Evolutionary conservation across 2,797 vertebrate genomes (phyloP), one percentile per base, ranked within the genome.

Genomic region (Pangasius macronema): DNA sequence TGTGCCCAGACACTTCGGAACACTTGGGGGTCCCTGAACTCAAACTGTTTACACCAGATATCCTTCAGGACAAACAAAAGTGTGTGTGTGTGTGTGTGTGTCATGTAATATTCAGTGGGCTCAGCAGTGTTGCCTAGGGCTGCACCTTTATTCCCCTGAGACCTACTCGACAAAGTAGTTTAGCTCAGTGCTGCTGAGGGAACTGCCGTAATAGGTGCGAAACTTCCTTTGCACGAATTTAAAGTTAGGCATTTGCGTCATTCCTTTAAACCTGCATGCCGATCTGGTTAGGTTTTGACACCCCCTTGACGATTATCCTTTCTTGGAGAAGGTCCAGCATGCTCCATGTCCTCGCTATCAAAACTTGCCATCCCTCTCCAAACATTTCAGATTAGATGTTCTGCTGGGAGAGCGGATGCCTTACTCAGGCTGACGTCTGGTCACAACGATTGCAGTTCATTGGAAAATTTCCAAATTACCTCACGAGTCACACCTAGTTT

Each of bases 201-300:
- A 90, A 93, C 92, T 89, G 90, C 77, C 90, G 85, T 33, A 89
- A 88, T 85, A 80, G 82, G 77, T 33, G 33, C 55, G 18, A 53
- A 3, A 36, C 30, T 72, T 67, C 59, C 24, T 24, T 53, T 10
- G 20, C 80, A 82, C 53, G 55, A 79, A 77, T 84, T 83, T 75
- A 85, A 83, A 88, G 59, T 89, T 88, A 73, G 88, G 83, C 2
- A 0, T 39, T 72, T 84, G n/a, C 68, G 24, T 89, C 88, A 89
- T 42, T 51, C 33, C 14, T 81, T 51, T 16, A 6, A 53, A 33
- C 46, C 51, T 65, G 51, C 85, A 77, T 86, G 83, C 81, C 89
- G 84, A 73, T 87, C 16, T 27, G 30, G 85, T 75, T 33, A 16
- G 70, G 85, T 73, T 61, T 49, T 73, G 68, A 76, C 75, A 55